These are phyloP conservation scores for Leptothorax acervorum DNA, from an alignment of 2,888 invertebrate genomes.

Conservation along the genomic window DNA sequence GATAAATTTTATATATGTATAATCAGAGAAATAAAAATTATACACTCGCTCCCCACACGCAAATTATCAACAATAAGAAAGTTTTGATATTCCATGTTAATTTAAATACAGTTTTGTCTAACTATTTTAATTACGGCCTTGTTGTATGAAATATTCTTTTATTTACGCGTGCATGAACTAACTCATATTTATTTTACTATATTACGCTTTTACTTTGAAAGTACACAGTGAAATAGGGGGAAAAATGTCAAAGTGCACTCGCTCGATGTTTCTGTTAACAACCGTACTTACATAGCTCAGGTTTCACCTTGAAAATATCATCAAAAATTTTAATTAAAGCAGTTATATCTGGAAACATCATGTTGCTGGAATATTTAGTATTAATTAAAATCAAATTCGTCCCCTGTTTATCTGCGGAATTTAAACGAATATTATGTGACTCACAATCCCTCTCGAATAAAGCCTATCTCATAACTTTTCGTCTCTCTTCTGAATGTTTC, in stretches of 20 bases:
- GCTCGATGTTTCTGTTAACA: slow-evolving; percentile 11
- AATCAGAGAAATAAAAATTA: not conserved
- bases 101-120: not conserved
- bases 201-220: slow-evolving; percentile 32
- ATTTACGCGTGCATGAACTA: not conserved
- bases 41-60: not conserved
- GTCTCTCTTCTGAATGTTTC: not conserved
- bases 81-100: not conserved
- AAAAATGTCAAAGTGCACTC: slow-evolving; percentile 27
- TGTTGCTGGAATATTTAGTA: not conserved
- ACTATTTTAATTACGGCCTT: slow-evolving; percentile 5
- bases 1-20: not conserved
- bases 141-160: slow-evolving; percentile 10
- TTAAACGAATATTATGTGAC: not conserved
- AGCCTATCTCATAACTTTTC: not conserved
- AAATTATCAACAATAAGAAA: not conserved
- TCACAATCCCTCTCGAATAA: not conserved
- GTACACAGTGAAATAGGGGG: not conserved
- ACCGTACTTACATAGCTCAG: not conserved
- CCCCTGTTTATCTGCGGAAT: not conserved
- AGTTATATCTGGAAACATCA: not conserved
- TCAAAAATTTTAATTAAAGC: slow-evolving; percentile 42
- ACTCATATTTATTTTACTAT: slow-evolving; percentile 6
- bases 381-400: slow-evolving; percentile 37
- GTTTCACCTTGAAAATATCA: not conserved